Base-by-base conservation (phyloP, 2,888 invertebrate species). In the Perizoma affinitatum region DNA sequence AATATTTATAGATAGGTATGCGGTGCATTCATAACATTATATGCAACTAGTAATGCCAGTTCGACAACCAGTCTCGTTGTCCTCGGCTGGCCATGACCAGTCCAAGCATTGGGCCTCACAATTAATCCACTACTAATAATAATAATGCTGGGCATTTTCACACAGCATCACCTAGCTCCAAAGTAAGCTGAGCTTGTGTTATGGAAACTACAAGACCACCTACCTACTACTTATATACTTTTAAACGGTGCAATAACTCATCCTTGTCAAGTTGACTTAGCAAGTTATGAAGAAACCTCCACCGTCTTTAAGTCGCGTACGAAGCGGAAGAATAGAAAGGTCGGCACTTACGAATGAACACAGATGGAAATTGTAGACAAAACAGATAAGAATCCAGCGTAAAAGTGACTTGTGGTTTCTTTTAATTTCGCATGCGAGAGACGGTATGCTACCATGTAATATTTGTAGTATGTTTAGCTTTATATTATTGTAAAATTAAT, bases 51-150 rank as follows among this genome's bases (percentile, higher is more conserved):
- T 70, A 70, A 71, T 72, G 73, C 55, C 46, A 45, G 64, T 67
- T 68, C 68, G 72, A 70, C 70, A 68, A 74, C 70, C 61, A 54
- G 59, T 63, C 67, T 58, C 54, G 75, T 69, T 73, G 75, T 75
- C 75, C 73, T 72, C 72, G 65, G 42, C 58, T 59, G 42, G 43
- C 44, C 65, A 60, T 61, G 68, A 70, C 69, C 62, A 55, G 75
- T 65, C 69, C 65, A 56, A 71, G 51, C 65, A 68, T 62, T 54
- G 68, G 65, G 61, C 63, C 70, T 68, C 66, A 57, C 64, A 69
- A 72, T 68, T 67, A 60, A 67, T 56, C 54, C 67, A 55, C 60
- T 22, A 22, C 1, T 22, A 22, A 22, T 22, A 22, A 22, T 22
- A 22, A 22, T 22, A 22, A 22, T 22, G 22, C 22, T 22, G 22